phyloP scores from a whole-genome alignment of 2,113 vertebrate genomes.

The Tychaedon coryphoeus region DNA sequence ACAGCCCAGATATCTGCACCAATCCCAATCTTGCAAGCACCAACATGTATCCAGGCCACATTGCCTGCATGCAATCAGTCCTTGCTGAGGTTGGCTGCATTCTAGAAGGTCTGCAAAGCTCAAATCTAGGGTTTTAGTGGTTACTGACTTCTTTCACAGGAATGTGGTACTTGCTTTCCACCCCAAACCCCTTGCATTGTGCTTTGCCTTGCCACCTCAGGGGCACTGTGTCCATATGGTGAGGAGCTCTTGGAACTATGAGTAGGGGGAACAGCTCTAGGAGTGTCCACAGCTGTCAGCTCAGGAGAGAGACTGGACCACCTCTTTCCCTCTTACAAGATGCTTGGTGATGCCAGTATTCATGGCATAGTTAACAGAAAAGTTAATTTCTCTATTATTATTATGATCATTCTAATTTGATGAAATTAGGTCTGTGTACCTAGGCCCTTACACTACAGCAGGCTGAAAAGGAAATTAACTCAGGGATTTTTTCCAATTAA shows the following conservation, averaged over 20 bases:
- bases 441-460: constrained; percentile 54
- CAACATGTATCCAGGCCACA: neutral
- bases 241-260: neutral
- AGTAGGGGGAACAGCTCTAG: neutral
- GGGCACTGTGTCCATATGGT: neutral
- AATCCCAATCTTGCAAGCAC: neutral
- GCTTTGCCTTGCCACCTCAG: neutral
- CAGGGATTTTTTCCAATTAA: constrained; percentile 71
- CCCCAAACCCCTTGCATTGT: neutral
- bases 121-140: neutral
- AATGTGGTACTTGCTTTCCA: neutral
- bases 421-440: constrained; percentile 68
- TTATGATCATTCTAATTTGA: neutral
- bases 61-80: neutral
- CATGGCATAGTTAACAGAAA: neutral
- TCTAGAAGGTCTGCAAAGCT: neutral
- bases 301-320: neutral
- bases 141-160: neutral
- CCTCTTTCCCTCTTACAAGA: neutral
- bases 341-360: neutral
- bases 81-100: neutral
- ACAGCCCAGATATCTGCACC: neutral
- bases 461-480: constrained; percentile 69
- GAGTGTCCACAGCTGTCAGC: neutral
- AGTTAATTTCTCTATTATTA: constrained; percentile 4